Percentiles rank a stretch among this genome's conserved stretches.
These are phyloP conservation scores for Oreochromis niloticus DNA, from an alignment of 2,113 vertebrate species.

Conservation along the genomic window DNA sequence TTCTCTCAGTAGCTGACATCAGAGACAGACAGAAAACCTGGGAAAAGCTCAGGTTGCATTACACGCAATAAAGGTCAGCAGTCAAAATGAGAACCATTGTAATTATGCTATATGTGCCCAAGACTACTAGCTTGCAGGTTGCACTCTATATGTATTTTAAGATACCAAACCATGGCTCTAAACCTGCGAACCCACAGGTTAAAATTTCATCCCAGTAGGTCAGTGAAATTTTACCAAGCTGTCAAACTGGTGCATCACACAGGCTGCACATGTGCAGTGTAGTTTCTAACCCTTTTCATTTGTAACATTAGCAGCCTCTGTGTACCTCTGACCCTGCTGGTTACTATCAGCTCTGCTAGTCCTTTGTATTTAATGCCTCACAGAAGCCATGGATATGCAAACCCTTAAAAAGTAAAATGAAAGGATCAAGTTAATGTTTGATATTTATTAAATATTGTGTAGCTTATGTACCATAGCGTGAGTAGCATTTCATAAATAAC, in stretches of 20 bases:
- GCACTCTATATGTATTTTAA: background rate
- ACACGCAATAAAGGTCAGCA: background rate
- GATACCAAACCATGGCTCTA: background rate
- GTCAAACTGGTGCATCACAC: background rate
- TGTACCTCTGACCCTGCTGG: background rate
- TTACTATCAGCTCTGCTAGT: background rate
- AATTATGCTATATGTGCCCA: background rate
- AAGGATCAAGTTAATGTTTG: background rate
- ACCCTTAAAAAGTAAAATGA: background rate
- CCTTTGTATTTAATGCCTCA: background rate
- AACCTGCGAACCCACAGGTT: background rate
- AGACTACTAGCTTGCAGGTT: background rate
- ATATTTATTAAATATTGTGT: background rate
- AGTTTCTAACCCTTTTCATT: background rate
- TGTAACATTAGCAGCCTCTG: background rate
- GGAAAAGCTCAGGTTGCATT: background rate
- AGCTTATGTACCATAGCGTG: accelerated
- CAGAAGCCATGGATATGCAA: background rate
- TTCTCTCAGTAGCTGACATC: background rate
- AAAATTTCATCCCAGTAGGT: background rate
- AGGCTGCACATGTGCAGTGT: background rate
- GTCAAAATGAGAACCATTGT: background rate
- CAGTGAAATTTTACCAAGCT: background rate
- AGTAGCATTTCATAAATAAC: background rate
- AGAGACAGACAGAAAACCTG: background rate